Evolutionary conservation across 2,888 invertebrate species (phyloP).

Genomic region (Cheiracanthium punctorium): DNA sequence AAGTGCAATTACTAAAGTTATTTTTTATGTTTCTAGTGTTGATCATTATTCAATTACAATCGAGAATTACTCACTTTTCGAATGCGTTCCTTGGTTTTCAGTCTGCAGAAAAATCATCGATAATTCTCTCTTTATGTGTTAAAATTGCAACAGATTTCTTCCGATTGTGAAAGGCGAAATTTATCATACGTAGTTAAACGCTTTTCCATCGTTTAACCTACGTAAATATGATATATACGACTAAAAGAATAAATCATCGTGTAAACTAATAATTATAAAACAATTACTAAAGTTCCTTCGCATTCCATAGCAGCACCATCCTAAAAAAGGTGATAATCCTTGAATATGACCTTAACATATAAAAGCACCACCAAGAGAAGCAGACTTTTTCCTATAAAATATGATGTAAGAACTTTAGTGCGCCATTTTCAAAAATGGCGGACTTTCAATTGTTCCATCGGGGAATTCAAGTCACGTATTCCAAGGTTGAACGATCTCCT

Average conservation of each 20-base stretch:
- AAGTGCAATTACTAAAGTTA: too few species aligned
- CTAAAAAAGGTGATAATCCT: not conserved
- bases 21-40: too few species aligned
- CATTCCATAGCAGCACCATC: not conserved
- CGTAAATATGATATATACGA: too few species aligned
- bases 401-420: conserved; percentile 4
- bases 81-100: too few species aligned
- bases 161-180: too few species aligned
- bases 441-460: conserved; percentile 10
- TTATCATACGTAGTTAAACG: too few species aligned
- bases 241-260: not conserved
- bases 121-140: too few species aligned
- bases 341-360: not conserved
- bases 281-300: not conserved
- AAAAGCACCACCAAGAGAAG: not conserved
- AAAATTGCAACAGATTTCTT: too few species aligned
- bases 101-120: too few species aligned
- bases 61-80: too few species aligned
- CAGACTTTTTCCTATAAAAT: not conserved
- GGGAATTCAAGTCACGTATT: not conserved
- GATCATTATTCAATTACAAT: too few species aligned
- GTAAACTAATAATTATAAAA: not conserved
- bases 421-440: conserved; percentile 13
- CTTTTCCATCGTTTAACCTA: too few species aligned
- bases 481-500: conserved; percentile 13